Evolutionary conservation across 2,113 vertebrate species (phyloP).

Genomic region (Panurus biarmicus): DNA sequence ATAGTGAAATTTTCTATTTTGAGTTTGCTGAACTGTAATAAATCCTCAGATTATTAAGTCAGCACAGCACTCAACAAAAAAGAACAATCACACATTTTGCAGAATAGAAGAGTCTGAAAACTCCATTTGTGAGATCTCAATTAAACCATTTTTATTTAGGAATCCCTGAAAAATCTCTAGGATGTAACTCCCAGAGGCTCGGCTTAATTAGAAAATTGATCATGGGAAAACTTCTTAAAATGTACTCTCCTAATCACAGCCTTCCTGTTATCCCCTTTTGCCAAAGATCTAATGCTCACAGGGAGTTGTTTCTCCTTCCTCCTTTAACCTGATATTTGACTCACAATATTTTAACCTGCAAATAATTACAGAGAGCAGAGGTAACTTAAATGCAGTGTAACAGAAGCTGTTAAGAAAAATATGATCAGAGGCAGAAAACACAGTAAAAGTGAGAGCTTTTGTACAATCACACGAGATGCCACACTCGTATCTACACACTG

Average conservation of each 20-base stretch:
- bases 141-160: slow-evolving; percentile 28
- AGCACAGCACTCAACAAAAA: neutral
- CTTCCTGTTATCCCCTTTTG: slow-evolving; percentile 12
- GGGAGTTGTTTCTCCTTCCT: neutral
- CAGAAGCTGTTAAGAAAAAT: slow-evolving; percentile 36
- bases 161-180: slow-evolving; percentile 30
- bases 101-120: neutral
- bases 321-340: neutral
- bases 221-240: slow-evolving; percentile 42
- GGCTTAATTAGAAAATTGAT: slow-evolving; percentile 34
- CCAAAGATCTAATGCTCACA: neutral
- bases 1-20: neutral
- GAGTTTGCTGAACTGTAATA: neutral
- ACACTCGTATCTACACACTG: neutral
- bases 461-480: neutral
- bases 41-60: neutral
- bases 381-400: neutral
- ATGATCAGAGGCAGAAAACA: slow-evolving; percentile 12
- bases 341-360: slow-evolving; percentile 42
- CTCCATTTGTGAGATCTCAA: slow-evolving; percentile 34
- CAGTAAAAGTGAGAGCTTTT: neutral
- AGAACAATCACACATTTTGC: fast-evolving
- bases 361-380: slow-evolving; percentile 45
- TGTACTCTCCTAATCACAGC: neutral
- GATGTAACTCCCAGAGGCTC: neutral